Base-by-base conservation (phyloP, 2,113 vertebrate species). In the Hymenochirus boettgeri region DNA sequence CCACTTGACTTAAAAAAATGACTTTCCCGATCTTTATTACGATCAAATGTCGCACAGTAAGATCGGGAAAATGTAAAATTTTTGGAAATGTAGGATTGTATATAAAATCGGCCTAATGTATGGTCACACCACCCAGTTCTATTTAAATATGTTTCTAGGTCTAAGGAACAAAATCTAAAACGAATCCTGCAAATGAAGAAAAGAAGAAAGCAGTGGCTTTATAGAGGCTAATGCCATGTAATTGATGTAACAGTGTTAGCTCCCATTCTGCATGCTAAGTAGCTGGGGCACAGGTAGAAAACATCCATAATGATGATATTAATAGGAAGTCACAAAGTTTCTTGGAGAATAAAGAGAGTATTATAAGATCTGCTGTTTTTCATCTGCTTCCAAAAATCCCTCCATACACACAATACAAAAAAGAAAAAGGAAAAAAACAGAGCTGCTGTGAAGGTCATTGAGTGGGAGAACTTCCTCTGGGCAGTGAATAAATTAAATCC, bases 401-500 rank as follows among this genome's bases (percentile, higher is more conserved):
- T n/a, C n/a, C n/a, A n/a, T n/a, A n/a, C n/a, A n/a, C n/a, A n/a
- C n/a, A n/a, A n/a, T n/a, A n/a, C n/a, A n/a, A 73, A 81, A 76
- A 73, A 74, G 71, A 81, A 83, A 87, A 89, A 71, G 80, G 81
- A 86, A 89, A 80, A 77, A 86, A 87, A 85, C 79, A 72, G 85
- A 85, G 80, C 88, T 82, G 89, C 91, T 94, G 90, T 95, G 93
- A 98, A 98, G 94, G 94, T 97, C 94, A 94, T 82, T 75, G 89
- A 91, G 94, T 93, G 89, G 94, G 91, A 94, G 90, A 95, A 95
- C 94, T 97, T 95, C 93, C 95, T 96, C 88, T 24, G 92, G 93
- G 93, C 92, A 93, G 90, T 87, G 92, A 97, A 98, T 96, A 97
- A 97, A 97, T 98, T 93, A 96, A 93, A 93, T 93, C 88, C 88